Base-by-base conservation (phyloP, 64 coral and sea anemone genomes). In the Actinia equina region DNA sequence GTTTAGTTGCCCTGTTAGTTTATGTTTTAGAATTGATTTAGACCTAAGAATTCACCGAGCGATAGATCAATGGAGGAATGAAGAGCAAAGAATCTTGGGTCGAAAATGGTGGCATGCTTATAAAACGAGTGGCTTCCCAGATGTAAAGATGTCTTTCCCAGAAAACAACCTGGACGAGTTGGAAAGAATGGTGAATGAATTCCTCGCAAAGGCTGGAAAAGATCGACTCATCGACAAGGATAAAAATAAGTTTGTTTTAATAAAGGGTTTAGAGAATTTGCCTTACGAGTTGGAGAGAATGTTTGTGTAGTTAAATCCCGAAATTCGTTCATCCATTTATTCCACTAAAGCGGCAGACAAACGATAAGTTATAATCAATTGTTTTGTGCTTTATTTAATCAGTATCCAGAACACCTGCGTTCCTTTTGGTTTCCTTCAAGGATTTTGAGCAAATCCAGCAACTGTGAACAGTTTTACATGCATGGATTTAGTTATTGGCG, bases 91-190 rank as follows among this genome's bases (percentile, higher is more conserved):
- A 19, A 88, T 92, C 9, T 77, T 86, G 46, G 91, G 91, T 41
- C 88, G 91, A 84, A 92, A 88, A 30, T 92, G 91, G 91, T 92
- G 91, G 91, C 86, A 92, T 20, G 42, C 83, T 18, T 92, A 88
- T 79, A 92, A 92, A 60, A 92, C 86, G 11, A 92, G 65, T 56
- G 91, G 91, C 7, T 71, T 44, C 55, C 91, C 91, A 4, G 80
- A 88, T 52, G 58, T 52, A 63, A 74, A 43, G 51, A 78, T 84
- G 14, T 88, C 91, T 22, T 84, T 88, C 57, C 86, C 86, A 27
- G 90, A 88, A 67, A 64, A 71, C 52, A 62, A 53, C 12, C 15
- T 88, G 44, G 70, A 92, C 51, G 86, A 92, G n/a, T 43, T 92
- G 51, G 91, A 92, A 43, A 27, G 7, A 46, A 41, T 79, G 9